Base-by-base conservation (phyloP, 1,140 invertebrate genomes). In the Plodia interpunctella region DNA sequence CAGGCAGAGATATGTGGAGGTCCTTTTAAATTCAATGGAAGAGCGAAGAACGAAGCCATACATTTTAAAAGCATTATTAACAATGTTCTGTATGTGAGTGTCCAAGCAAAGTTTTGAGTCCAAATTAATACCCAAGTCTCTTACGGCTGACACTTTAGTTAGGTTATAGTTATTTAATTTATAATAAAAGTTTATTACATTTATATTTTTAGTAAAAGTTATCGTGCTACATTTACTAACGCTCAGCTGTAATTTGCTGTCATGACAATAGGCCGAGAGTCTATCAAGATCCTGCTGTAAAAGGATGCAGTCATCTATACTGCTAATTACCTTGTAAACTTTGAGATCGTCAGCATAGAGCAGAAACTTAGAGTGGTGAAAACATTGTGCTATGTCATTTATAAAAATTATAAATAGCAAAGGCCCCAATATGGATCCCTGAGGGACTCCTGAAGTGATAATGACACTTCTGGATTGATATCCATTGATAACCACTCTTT, bases 281-380 rank as follows among this genome's bases (percentile, higher is more conserved):
- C 58, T 59, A 56, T 68, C 53, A 9, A 76, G 32, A 25, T 76
- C 71, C 0, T 56, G 0, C 55, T 73, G 70, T 1, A 73, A 15
- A 9, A 28, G 5, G 2, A 35, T 0, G 17, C 61, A 61, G 44
- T 76, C 73, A 13, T 32, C n/a, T n/a, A n/a, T n/a, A n/a, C n/a
- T n/a, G n/a, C n/a, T n/a, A n/a, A n/a, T n/a, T n/a, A n/a, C n/a
- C n/a, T n/a, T n/a, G n/a, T n/a, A n/a, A 81, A 91, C 51, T 59
- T 74, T 77, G 5, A 76, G 51, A 30, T 71, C 72, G 56, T 73
- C 78, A 5, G 77, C 76, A 35, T 71, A 84, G 0, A 76, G 21
- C 6, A 80, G 32, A 21, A 71, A 60, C 10, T 66, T 61, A 35
- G 53, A 61, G 35, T 66, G 19, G 21, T 50, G 17, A 50, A 50